Conservation (phyloP, 1,140 invertebrate species). For the Conus betulinus region DNA sequence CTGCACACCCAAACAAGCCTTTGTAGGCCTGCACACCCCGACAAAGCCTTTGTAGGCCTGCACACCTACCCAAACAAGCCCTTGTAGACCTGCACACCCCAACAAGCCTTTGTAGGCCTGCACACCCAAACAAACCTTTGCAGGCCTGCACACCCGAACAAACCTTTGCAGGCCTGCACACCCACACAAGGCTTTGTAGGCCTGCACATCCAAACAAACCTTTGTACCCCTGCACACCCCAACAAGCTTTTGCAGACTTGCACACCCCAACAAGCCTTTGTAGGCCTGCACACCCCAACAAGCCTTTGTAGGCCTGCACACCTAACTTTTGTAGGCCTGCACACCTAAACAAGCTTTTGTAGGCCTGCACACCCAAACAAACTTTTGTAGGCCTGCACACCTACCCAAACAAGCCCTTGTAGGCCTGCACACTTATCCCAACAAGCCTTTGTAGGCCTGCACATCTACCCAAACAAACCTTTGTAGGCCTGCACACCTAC, state of each 20-base stretch:
- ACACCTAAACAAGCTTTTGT: not conserved
- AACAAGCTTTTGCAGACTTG: not conserved
- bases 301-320: no score
- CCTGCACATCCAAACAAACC: not conserved
- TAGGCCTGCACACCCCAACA: no score
- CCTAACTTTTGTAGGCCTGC: no score
- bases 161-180: not conserved
- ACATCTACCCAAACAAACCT: no score
- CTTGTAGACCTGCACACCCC: not conserved
- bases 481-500: no score
- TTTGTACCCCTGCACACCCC: not conserved
- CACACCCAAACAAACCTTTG: not conserved
- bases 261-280: no score
- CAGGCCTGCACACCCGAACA: not conserved
- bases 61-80: not conserved
- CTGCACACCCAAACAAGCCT: not conserved
- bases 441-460: no score
- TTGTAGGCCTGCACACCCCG: not conserved
- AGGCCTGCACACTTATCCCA: no score
- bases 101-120: no score
- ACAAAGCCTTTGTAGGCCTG: no score
- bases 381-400: not conserved
- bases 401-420: not conserved
- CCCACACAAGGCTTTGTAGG: not conserved
- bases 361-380: not conserved